Evolutionary conservation across 2,888 invertebrate genomes (phyloP), one percentile per base, ranked within the genome.

Genomic region (Tubiluchus corallicola): DNA sequence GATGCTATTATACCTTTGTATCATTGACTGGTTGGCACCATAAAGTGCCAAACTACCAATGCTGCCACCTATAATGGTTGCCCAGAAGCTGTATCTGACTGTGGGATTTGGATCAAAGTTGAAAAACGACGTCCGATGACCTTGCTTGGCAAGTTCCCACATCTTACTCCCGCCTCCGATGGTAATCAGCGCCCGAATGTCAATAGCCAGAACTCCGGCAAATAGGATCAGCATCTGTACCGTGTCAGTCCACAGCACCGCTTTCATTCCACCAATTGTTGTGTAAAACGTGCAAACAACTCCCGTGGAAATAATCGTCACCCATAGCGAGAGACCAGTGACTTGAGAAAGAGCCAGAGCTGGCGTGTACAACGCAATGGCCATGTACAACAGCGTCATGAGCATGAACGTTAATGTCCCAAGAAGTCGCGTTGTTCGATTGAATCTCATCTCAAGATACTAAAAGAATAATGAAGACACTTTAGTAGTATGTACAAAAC

Each of bases 361-460:
- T 15, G 55, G 55, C 16, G 55, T 54, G 42, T 55, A 55, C 40
- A 55, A 51, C 15, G 55, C 55, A 4, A n/a, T n/a, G n/a, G n/a
- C n/a, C n/a, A n/a, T n/a, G n/a, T n/a, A n/a, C n/a, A n/a, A n/a
- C n/a, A n/a, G n/a, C n/a, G n/a, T n/a, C n/a, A n/a, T n/a, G n/a
- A n/a, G n/a, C n/a, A 57, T 43, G 41, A 57, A 54, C 5, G 56
- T 48, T 4, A 52, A 20, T 5, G 55, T 51, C 9, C 56, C 56
- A 41, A 54, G 51, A 38, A 54, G 43, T 15, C 55, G 47, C 2
- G 54, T 53, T 2, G 50, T 39, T 21, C 48, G 46, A 2, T 50
- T 38, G 44, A 49, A 58, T 43, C 58, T 46, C 17, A 45, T 47
- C 41, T 57, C 55, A 38, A 57, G 46, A 45, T 57, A 58, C 56